phyloP scores from a whole-genome alignment of 2,888 invertebrate species.

The Xylota segnis region DNA sequence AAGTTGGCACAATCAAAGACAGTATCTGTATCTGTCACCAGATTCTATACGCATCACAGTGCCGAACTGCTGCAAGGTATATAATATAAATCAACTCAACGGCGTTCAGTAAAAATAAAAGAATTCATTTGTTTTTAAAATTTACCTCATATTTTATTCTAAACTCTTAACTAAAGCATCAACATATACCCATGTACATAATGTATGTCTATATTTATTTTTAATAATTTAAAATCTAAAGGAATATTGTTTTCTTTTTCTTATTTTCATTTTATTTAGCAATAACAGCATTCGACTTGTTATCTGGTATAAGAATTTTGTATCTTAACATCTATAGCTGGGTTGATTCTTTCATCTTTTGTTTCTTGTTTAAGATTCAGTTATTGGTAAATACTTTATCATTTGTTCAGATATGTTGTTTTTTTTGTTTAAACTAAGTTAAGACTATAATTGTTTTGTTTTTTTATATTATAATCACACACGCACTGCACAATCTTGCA shows the following conservation, averaged over 20 bases:
- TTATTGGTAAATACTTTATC: constrained; percentile 34
- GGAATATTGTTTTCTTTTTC: constrained; percentile 57
- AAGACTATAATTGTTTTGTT: constrained; percentile 21
- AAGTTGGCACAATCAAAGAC: too few relatives aligned
- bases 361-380: background rate
- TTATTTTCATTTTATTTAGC: constrained; percentile 17
- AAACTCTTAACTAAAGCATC: constrained; percentile 39
- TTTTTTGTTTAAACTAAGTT: background rate
- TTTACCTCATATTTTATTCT: constrained; percentile 56
- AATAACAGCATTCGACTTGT: constrained; percentile 1
- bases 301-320: constrained; percentile 28
- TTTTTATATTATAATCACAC: constrained; percentile 55
- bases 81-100: background rate
- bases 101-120: constrained; percentile 3
- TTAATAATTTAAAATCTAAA: constrained; percentile 58
- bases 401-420: constrained; percentile 3
- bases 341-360: background rate
- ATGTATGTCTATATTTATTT: constrained; percentile 16
- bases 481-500: constrained; percentile 68
- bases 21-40: background rate
- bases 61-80: background rate
- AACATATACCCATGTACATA: background rate
- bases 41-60: background rate
- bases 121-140: background rate
- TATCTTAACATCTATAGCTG: constrained; percentile 44